phyloP scores from a whole-genome alignment of 2,888 invertebrate species.

The Hecatera dysodea region DNA sequence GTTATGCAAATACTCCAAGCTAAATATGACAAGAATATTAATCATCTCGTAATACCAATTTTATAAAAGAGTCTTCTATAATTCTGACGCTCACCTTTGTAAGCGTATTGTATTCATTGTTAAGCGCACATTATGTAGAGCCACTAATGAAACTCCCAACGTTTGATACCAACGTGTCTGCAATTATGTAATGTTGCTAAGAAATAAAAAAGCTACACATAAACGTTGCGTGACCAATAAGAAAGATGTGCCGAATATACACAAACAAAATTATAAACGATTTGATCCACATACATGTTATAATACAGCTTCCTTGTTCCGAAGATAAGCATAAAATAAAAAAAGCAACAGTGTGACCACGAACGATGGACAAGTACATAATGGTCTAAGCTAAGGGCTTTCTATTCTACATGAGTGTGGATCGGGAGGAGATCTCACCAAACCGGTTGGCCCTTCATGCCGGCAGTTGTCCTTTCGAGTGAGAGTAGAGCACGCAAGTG shows the following conservation, averaged over 20 bases:
- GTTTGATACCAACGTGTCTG: constrained; percentile 35
- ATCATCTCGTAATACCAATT: constrained; percentile 40
- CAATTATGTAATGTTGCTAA: constrained; percentile 60
- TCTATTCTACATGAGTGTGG: constrained; percentile 75
- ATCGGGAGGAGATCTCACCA: constrained; percentile 86
- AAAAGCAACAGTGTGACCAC: constrained; percentile 59
- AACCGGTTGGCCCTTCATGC: constrained; percentile 90
- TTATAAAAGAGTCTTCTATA: constrained; percentile 29
- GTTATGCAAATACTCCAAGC: constrained; percentile 7
- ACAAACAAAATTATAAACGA: constrained; percentile 41
- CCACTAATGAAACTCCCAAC: constrained; percentile 43
- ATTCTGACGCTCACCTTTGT: constrained; percentile 18
- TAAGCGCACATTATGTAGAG: constrained; percentile 38
- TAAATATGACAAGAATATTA: constrained; percentile 52
- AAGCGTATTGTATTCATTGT: constrained; percentile 50
- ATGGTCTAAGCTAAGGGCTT: constrained; percentile 68
- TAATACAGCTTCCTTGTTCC: constrained; percentile 29
- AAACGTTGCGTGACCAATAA: constrained; percentile 34
- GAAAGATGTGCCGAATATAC: constrained; percentile 41
- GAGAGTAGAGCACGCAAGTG: constrained; percentile 82
- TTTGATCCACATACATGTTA: constrained; percentile 35
- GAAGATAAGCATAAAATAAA: constrained; percentile 39
- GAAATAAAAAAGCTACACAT: constrained; percentile 54
- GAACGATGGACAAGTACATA: constrained; percentile 49
- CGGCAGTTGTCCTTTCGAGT: constrained; percentile 77